Evolutionary conservation across 30 jellyfish, hydroid and myxozoan genomes (phyloP).

Genomic region (Catostylus mosaicus): DNA sequence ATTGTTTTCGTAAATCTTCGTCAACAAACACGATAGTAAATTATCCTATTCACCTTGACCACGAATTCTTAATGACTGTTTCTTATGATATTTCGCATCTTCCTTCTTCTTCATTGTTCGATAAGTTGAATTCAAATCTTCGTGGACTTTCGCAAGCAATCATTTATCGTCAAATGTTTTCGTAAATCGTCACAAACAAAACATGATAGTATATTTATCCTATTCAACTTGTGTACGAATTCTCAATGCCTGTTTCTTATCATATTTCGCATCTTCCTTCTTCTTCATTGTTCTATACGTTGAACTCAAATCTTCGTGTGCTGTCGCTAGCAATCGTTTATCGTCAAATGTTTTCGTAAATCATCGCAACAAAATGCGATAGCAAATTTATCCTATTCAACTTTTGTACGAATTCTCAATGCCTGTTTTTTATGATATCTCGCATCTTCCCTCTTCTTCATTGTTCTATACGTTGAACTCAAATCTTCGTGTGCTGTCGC

Average conservation of each 20-base stretch:
- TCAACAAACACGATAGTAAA: no score
- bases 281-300: neutral
- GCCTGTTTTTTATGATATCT: conserved; percentile 3
- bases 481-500: conserved; percentile 5
- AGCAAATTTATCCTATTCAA: no score
- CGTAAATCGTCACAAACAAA: no score
- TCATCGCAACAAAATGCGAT: no score
- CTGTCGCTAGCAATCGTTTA: neutral
- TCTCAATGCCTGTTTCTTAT: neutral
- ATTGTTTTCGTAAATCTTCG: neutral
- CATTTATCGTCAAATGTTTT: neutral
- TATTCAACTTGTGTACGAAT: no score
- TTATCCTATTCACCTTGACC: no score
- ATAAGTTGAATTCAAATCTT: neutral
- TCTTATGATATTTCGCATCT: neutral
- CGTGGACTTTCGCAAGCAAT: neutral
- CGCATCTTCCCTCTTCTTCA: conserved; percentile 5
- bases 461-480: neutral
- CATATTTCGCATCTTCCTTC: neutral
- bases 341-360: conserved; percentile 1
- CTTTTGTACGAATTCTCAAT: neutral
- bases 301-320: neutral
- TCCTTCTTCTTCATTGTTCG: neutral
- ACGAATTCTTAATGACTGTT: neutral
- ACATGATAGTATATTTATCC: no score